Conservation (phyloP, 2,113 vertebrate genomes). For the Zeus faber region DNA sequence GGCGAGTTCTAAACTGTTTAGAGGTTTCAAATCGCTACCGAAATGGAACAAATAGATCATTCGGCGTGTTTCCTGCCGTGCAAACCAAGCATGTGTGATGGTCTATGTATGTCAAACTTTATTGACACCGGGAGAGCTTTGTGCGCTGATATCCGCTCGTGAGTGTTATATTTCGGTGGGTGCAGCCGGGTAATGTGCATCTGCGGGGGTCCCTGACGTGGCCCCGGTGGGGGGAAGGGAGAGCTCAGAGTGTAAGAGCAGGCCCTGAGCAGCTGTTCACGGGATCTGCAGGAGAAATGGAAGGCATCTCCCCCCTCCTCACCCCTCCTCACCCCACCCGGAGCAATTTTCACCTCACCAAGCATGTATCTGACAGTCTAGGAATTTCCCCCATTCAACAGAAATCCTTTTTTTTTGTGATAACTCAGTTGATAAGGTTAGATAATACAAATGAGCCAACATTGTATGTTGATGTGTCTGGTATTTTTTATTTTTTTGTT, state of each 20-base stretch:
- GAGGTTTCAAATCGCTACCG: too few species aligned
- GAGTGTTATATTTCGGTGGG: conserved; percentile 59
- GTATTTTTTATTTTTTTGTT: too few species aligned
- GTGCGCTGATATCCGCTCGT: conserved; percentile 30
- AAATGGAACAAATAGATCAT: too few species aligned
- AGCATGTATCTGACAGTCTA: conserved; percentile 37
- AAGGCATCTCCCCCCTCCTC: conserved; percentile 41
- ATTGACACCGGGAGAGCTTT: conserved; percentile 45
- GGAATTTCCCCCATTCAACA: conserved; percentile 45
- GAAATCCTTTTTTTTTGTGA: conserved; percentile 34
- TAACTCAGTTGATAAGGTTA: conserved; percentile 25
- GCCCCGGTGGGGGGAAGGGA: conserved; percentile 27
- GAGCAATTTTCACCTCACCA: conserved; percentile 56
- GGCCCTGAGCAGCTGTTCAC: conserved; percentile 66
- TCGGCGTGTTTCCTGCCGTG: background rate
- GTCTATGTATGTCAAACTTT: conserved; percentile 46
- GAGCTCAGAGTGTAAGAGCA: conserved; percentile 50
- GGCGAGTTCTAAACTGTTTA: too few species aligned
- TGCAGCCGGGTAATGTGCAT: conserved; percentile 46
- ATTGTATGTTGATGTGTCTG: too few species aligned
- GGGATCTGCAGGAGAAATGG: conserved; percentile 53
- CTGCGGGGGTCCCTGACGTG: conserved; percentile 46
- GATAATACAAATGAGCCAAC: conserved; percentile 38
- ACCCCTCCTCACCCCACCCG: background rate
- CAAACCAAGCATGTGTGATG: conserved; percentile 22